Evolutionary conservation across 2,797 vertebrate species (phyloP).

Genomic region (Buceros bicornis): DNA sequence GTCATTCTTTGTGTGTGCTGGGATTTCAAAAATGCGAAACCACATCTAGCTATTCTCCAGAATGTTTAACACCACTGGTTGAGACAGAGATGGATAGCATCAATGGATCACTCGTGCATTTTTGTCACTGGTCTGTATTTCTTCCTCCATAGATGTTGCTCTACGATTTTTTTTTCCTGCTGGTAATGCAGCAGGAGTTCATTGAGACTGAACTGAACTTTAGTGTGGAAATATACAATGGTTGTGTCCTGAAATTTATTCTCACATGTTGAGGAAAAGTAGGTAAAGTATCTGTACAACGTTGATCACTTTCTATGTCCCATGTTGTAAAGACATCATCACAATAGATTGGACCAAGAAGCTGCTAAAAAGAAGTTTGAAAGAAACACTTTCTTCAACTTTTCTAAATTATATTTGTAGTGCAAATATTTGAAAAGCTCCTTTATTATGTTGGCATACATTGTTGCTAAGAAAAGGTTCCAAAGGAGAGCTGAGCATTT

Average conservation of each 20-base stretch:
- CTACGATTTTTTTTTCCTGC: background rate
- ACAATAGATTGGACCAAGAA: background rate
- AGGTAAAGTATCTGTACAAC: background rate
- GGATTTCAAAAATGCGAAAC: background rate
- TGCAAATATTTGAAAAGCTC: conserved; percentile 12
- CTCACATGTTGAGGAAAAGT: background rate
- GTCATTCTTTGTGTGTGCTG: background rate
- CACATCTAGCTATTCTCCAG: background rate
- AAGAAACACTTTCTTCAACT: background rate
- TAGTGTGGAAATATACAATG: background rate
- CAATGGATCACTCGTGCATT: background rate
- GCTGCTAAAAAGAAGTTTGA: background rate
- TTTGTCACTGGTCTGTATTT: background rate
- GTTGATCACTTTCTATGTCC: background rate
- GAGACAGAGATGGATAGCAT: background rate
- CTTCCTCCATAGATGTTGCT: background rate
- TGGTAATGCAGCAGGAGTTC: background rate
- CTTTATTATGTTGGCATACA: background rate
- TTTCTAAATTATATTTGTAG: background rate
- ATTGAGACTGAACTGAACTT: background rate
- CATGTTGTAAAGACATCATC: background rate
- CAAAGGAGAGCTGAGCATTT: background rate
- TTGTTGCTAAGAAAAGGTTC: conserved; percentile 24
- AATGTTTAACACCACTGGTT: background rate
- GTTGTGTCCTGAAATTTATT: background rate